Conservation (phyloP, 2,888 invertebrate species). For the Ligdia adustata region DNA sequence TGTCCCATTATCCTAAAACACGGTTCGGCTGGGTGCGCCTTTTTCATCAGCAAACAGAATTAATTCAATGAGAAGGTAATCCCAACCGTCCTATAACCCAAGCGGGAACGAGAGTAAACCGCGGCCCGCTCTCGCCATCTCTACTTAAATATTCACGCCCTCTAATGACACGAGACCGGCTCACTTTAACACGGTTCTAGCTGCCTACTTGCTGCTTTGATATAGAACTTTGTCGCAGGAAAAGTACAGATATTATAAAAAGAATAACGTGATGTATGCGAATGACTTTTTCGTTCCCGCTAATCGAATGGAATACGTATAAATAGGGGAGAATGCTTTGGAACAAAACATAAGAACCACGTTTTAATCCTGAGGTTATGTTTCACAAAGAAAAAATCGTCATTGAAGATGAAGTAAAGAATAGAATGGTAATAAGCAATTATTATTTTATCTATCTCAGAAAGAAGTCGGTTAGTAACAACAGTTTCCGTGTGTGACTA, state of each 20-base stretch:
- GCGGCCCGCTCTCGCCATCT: constrained; percentile 64
- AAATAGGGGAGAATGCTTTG: constrained; percentile 1
- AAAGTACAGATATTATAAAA: constrained; percentile 17
- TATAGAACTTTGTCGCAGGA: constrained; percentile 40
- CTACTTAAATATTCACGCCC: constrained; percentile 78
- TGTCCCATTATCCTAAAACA: constrained; percentile 46
- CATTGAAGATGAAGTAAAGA: no score
- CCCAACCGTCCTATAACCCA: constrained; percentile 65
- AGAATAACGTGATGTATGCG: constrained; percentile 16
- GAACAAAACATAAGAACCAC: no score
- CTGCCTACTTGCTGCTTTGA: constrained; percentile 41
- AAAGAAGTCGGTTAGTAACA: not conserved
- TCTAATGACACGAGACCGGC: constrained; percentile 74
- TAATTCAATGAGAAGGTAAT: constrained; percentile 74
- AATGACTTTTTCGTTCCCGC: constrained; percentile 12
- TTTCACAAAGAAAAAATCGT: no score
- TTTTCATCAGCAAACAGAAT: constrained; percentile 68
- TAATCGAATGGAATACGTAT: constrained; percentile 20
- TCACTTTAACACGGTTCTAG: constrained; percentile 64
- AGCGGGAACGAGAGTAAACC: constrained; percentile 60
- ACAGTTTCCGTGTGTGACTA: constrained; percentile 37
- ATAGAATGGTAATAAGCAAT: no score
- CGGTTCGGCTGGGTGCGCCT: constrained; percentile 51
- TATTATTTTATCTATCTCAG: no score
- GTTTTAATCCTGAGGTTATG: no score